phyloP scores from a whole-genome alignment of 1,140 invertebrate genomes.

The Cotesia vestalis region DNA sequence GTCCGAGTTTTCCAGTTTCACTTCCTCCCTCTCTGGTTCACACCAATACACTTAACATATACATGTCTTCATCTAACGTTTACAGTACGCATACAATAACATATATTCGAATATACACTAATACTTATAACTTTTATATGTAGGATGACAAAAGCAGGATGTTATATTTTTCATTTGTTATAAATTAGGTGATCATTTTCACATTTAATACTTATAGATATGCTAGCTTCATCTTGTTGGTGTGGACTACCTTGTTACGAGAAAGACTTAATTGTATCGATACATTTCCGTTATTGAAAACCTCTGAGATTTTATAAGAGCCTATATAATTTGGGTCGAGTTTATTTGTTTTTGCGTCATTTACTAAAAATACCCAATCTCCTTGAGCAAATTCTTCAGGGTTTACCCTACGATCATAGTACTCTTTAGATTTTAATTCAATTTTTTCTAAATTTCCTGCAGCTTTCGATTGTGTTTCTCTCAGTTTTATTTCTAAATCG shows the following conservation, averaged over 20 bases:
- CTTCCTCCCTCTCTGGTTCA: too few relatives aligned
- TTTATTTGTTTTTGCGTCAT: conserved; percentile 25
- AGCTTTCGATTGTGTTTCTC: conserved; percentile 27
- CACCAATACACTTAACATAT: too few relatives aligned
- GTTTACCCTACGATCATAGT: conserved; percentile 29
- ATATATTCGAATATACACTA: too few relatives aligned
- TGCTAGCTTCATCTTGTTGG: conserved; percentile 25
- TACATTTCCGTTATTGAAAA: conserved; percentile 19
- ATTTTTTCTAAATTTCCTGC: conserved; percentile 15
- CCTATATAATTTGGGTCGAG: conserved; percentile 26
- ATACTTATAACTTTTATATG: too few relatives aligned
- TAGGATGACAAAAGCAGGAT: too few relatives aligned
- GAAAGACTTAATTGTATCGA: conserved; percentile 5
- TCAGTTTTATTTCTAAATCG: conserved; percentile 15
- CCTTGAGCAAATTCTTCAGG: conserved; percentile 5
- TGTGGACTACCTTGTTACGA: conserved; percentile 22
- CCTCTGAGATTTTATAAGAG: conserved; percentile 9
- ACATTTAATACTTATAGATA: neutral
- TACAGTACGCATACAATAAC: too few relatives aligned
- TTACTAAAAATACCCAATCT: conserved; percentile 25
- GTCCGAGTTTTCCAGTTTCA: too few relatives aligned
- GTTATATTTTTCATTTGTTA: too few relatives aligned
- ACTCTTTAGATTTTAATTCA: conserved; percentile 28
- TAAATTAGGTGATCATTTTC: too few relatives aligned
- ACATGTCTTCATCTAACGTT: too few relatives aligned